phyloP scores from a whole-genome alignment of 1,140 invertebrate species.

The Epicauta chinensis region DNA sequence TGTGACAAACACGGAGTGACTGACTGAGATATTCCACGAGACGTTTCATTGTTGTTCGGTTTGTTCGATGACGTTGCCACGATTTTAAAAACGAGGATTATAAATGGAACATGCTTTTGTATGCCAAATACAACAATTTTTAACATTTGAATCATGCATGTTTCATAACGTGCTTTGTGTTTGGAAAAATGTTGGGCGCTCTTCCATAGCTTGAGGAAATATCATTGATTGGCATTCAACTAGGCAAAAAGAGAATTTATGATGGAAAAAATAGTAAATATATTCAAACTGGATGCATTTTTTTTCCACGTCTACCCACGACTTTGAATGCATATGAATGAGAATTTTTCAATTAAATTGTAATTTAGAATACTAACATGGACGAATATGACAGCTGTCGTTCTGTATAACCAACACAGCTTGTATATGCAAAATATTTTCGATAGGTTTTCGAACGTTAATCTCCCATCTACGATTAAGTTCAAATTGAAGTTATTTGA shows the following conservation, averaged over 20 bases:
- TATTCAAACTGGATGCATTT: too few relatives aligned
- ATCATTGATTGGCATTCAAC: slow-evolving; percentile 37
- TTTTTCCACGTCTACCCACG: too few relatives aligned
- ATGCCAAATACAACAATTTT: slow-evolving; percentile 37
- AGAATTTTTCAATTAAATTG: slow-evolving; percentile 44
- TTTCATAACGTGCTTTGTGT: slow-evolving; percentile 28
- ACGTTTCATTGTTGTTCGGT: slow-evolving; percentile 41
- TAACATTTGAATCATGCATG: slow-evolving; percentile 36
- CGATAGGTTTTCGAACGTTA: too few relatives aligned
- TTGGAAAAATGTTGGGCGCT: slow-evolving; percentile 12
- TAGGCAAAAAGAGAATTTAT: slow-evolving; percentile 26
- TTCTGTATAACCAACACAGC: too few relatives aligned
- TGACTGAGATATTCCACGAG: slow-evolving; percentile 41
- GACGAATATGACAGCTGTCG: slow-evolving; percentile 7
- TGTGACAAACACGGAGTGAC: slow-evolving; percentile 39
- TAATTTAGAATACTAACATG: slow-evolving; percentile 28
- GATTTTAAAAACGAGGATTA: slow-evolving; percentile 34
- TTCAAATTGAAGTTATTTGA: too few relatives aligned
- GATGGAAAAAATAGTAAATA: not conserved
- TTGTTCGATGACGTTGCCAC: slow-evolving; percentile 35
- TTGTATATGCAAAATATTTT: too few relatives aligned
- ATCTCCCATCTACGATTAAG: too few relatives aligned
- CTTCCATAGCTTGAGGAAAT: slow-evolving; percentile 21
- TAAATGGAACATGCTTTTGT: slow-evolving; percentile 38
- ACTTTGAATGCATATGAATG: slow-evolving; percentile 43